phyloP scores from a whole-genome alignment of 1,140 invertebrate genomes.

The Diabrotica virgifera region DNA sequence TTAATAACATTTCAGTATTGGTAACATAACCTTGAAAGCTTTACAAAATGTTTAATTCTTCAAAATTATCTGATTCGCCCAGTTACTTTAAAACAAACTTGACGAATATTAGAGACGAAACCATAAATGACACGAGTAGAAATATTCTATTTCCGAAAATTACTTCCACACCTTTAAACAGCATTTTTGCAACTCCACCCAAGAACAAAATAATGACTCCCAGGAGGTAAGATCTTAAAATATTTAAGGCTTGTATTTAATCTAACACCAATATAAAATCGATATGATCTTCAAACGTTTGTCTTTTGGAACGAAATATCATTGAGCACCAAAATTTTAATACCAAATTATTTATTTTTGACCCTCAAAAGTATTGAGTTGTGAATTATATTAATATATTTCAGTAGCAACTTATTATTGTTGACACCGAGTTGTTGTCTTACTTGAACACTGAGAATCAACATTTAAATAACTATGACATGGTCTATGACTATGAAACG shows the following conservation, averaged over 20 bases:
- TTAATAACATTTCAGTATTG: not conserved
- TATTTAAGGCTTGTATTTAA: not conserved
- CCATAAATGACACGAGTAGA: slow-evolving; percentile 9
- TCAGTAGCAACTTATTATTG: no score
- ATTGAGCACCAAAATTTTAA: no score
- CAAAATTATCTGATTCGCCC: slow-evolving; percentile 14
- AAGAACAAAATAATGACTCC: slow-evolving; percentile 21
- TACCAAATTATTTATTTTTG: no score
- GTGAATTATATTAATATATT: no score
- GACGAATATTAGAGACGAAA: not conserved
- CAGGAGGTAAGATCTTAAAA: slow-evolving; percentile 25
- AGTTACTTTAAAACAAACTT: not conserved
- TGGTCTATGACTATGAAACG: no score
- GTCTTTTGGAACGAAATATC: no score
- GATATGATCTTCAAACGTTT: no score
- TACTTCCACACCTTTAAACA: slow-evolving; percentile 32
- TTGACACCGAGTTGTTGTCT: no score
- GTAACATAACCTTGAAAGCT: not conserved
- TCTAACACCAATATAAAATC: no score
- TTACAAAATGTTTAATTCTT: slow-evolving; percentile 22
- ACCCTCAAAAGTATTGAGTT: no score
- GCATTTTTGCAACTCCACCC: slow-evolving; percentile 20
- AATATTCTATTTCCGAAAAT: slow-evolving; percentile 24
- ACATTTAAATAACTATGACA: no score
- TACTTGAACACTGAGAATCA: no score